Base-by-base conservation (phyloP, 2,888 invertebrate genomes). In the Macrosiphum euphorbiae region DNA sequence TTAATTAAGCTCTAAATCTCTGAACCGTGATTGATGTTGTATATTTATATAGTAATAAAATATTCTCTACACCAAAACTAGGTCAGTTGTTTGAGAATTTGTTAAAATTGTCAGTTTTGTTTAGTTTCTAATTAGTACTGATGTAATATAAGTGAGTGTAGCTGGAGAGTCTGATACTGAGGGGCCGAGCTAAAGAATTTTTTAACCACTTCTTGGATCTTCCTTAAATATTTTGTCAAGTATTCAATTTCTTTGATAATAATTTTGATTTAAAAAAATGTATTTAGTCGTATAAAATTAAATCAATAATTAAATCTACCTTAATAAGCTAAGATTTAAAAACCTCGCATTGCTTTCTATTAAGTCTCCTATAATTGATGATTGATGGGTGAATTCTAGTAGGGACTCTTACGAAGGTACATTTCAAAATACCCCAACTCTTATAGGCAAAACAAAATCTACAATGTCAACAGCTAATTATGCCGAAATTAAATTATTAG, bases 11-110 rank as follows among this genome's bases (percentile, higher is more conserved):
- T 67, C 35, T 13, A 90, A 50, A 50, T 11, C 7, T 91, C 26
- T 44, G 28, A 90, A 67, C 61, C 84, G 20, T 84, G 50, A 55
- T 91, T 91, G 13, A 78, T 52, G 90, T 52, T 52, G 28, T 41
- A 5, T 52, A 52, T 28, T 13, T 52, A 50, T 35, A 41, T 78
- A 78, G 35, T 78, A 35, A 35, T 78, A 35, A 78, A 91, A 78
- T 52, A 52, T 3, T 1, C 26, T 50, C 24, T 11, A 47, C 50
- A 35, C 4, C 50, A 78, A 90, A 91, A 91, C 84, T 91, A 84
- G 90, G 84, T 52, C 52, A 84, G 16, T 41, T 16, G 41, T 67
- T 67, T 67, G 26, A 91, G 8, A 35, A 52, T 84, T 26, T 52
- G 41, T 90, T 84, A 7, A 52, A n/a, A 52, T 84, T 26, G 61